Percentiles rank a stretch among this genome's conserved stretches.
These are phyloP conservation scores for Nasonia oneida DNA, from an alignment of 2,888 invertebrate species.

Conservation along the genomic window DNA sequence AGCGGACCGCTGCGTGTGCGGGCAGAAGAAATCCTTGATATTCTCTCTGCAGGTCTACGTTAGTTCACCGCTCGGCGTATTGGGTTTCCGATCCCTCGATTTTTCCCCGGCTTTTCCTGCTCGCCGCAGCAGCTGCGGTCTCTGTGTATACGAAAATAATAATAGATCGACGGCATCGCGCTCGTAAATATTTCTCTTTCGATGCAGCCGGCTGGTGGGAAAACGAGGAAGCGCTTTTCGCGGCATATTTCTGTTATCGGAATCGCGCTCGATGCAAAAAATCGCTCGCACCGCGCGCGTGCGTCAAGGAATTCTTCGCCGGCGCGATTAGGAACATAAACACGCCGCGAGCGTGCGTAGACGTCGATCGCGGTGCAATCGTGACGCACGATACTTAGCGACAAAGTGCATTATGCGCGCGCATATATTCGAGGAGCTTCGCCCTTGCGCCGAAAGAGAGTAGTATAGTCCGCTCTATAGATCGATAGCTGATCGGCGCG, in stretches of 20 bases:
- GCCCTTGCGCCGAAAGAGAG: neutral
- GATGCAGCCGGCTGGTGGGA: neutral
- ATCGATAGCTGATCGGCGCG: neutral
- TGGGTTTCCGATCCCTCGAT: neutral
- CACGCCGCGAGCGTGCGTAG: neutral
- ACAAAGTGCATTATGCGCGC: neutral
- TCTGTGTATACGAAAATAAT: too few species aligned
- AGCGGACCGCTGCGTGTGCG: too few species aligned
- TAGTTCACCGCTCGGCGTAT: too few species aligned
- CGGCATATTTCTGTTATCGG: neutral
- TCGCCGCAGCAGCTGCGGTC: neutral
- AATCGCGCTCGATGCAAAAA: neutral
- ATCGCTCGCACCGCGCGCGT: neutral
- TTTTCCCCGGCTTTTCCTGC: too few species aligned
- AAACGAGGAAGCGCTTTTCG: neutral
- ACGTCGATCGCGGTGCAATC: neutral
- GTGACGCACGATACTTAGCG: neutral
- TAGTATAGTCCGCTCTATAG: neutral
- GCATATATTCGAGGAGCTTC: too few species aligned
- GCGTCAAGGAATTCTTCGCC: neutral
- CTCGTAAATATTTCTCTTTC: neutral
- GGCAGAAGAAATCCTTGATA: too few species aligned
- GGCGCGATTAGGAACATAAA: neutral
- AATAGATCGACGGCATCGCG: neutral
- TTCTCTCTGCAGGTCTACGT: too few species aligned